Evolutionary conservation across 2,113 vertebrate species (phyloP).

Genomic region (Fregetta grallaria): DNA sequence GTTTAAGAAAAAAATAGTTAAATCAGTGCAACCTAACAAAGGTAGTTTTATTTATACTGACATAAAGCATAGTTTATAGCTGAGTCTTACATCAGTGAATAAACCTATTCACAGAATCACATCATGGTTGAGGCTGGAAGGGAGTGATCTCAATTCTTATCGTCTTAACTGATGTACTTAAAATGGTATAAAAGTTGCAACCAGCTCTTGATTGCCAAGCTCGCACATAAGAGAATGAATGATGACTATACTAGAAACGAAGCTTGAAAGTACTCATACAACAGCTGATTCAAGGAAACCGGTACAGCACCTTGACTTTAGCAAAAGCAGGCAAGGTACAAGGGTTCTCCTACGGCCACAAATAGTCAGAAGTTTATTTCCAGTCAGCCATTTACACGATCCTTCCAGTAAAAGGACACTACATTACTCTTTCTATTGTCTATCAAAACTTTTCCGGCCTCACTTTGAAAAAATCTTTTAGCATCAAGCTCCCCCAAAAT

Average conservation of each 20-base stretch:
- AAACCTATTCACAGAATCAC: background rate
- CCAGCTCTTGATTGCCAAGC: background rate
- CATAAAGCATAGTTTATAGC: background rate
- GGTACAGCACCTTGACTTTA: background rate
- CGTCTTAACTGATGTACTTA: background rate
- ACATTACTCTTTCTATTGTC: background rate
- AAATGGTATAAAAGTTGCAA: background rate
- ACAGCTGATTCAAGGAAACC: background rate
- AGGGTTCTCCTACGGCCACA: background rate
- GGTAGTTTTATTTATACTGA: background rate
- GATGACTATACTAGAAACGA: background rate
- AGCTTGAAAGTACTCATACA: background rate
- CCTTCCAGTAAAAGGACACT: background rate
- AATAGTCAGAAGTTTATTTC: background rate
- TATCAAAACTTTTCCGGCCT: background rate
- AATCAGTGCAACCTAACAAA: background rate
- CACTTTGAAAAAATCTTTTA: background rate
- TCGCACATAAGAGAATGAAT: background rate
- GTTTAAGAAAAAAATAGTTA: background rate
- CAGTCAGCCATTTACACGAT: background rate
- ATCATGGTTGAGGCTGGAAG: background rate
- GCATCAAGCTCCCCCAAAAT: background rate
- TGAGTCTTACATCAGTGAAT: background rate
- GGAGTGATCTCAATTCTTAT: background rate
- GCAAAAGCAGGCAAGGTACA: background rate